Conservation (phyloP, 23 tunicate genomes). For the Botrylloides violaceus region DNA sequence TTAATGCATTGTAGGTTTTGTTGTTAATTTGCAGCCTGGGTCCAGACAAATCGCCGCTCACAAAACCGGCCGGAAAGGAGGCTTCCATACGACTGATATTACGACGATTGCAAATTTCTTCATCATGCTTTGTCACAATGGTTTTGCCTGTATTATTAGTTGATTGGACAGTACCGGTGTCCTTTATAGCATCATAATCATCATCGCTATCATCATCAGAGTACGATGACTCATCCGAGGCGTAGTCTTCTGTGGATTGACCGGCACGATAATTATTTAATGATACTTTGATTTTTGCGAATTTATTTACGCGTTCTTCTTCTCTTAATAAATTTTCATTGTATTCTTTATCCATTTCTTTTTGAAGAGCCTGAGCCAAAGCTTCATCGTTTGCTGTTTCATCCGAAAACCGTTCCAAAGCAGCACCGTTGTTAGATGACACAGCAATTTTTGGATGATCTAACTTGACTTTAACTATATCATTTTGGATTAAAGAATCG, state of each 20-base stretch:
- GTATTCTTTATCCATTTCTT: conserved; percentile 72
- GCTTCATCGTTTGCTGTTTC: conserved; percentile 65
- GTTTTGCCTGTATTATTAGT: conserved; percentile 49
- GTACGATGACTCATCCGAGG: conserved; percentile 39
- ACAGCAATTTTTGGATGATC: neutral
- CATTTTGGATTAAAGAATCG: conserved; percentile 20
- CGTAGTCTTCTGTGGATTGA: neutral
- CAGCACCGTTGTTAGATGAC: neutral
- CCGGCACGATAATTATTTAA: conserved; percentile 9
- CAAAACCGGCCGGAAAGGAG: conserved; percentile 55
- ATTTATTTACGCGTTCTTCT: conserved; percentile 59
- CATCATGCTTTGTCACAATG: conserved; percentile 77
- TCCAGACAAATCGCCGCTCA: conserved; percentile 81
- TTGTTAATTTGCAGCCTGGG: conserved; percentile 66
- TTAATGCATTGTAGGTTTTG: conserved; percentile 65
- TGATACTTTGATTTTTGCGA: conserved; percentile 45
- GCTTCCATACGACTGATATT: conserved; percentile 72
- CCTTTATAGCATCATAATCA: conserved; percentile 16
- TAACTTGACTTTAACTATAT: neutral
- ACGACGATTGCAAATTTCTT: conserved; percentile 71
- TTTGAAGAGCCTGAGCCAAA: conserved; percentile 73
- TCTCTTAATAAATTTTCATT: conserved; percentile 47
- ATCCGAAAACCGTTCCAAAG: neutral
- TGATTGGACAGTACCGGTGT: conserved; percentile 19
- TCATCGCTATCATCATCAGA: conserved; percentile 28